Conservation (phyloP, 2,113 vertebrate genomes). For the Physeter macrocephalus region DNA sequence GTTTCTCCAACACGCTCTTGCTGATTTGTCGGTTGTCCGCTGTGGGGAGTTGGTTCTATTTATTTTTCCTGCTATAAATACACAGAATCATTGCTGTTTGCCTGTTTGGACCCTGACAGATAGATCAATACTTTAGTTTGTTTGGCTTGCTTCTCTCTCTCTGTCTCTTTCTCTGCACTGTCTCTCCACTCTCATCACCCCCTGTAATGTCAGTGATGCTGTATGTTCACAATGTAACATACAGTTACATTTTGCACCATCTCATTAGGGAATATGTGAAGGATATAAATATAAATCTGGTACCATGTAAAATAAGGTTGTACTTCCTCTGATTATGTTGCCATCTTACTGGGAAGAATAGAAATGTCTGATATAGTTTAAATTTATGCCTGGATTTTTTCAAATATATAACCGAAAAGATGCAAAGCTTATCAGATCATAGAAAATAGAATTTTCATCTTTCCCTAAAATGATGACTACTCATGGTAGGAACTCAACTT, state of each 20-base stretch:
- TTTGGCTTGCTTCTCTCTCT: not conserved
- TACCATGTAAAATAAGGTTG: slow-evolving; percentile 47
- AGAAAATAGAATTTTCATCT: not conserved
- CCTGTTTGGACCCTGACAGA: slow-evolving; percentile 49
- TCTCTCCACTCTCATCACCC: not conserved
- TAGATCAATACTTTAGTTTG: not conserved
- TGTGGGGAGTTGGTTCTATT: not conserved
- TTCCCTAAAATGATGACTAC: not conserved
- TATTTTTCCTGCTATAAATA: not conserved
- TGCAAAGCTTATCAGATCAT: not conserved
- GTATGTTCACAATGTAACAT: not conserved
- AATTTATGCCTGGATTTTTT: not conserved
- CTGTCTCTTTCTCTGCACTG: not conserved
- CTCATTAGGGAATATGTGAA: slow-evolving; percentile 41
- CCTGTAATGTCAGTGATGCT: not conserved
- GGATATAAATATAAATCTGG: slow-evolving; percentile 53
- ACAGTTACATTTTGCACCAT: not conserved
- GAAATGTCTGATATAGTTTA: not conserved
- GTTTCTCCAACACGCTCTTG: not conserved
- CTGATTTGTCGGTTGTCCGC: not conserved
- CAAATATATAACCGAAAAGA: not conserved
- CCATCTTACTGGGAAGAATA: not conserved
- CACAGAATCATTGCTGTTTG: slow-evolving; percentile 21
- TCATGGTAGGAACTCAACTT: not conserved
- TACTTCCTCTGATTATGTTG: not conserved